Conservation (phyloP, 2,113 vertebrate species). For the Heptranchias perlo region DNA sequence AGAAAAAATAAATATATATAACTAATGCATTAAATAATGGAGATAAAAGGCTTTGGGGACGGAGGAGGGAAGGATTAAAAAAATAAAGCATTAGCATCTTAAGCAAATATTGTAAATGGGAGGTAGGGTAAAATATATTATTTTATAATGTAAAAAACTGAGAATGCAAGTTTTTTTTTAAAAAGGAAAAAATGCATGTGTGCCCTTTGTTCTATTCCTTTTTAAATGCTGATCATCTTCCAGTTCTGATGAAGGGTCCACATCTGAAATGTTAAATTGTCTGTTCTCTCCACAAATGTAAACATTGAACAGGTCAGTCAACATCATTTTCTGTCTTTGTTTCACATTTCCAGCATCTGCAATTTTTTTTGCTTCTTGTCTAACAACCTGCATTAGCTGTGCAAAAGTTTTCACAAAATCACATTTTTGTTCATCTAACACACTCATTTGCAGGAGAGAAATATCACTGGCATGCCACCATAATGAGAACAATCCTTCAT, state of each 20-base stretch:
- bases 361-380: neutral
- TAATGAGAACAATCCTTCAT: neutral
- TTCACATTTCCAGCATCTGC: neutral
- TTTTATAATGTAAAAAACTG: no score
- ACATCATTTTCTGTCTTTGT: neutral
- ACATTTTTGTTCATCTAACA: neutral
- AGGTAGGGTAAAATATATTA: no score
- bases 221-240: neutral
- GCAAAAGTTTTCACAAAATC: neutral
- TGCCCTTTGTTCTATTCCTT: neutral
- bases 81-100: no score
- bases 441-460: neutral
- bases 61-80: no score
- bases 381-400: neutral
- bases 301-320: no score
- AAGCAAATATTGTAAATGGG: no score
- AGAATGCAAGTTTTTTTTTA: no score
- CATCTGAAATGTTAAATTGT: neutral
- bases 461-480: neutral
- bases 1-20: no score
- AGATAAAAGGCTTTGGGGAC: no score
- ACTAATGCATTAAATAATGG: no score
- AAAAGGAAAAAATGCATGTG: neutral
- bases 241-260: neutral
- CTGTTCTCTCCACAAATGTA: no score